Evolutionary conservation across 37 sponge, comb jelly and placozoan species (phyloP), one percentile per base, ranked within the genome.

Genomic region (Lycopodina hypogea): DNA sequence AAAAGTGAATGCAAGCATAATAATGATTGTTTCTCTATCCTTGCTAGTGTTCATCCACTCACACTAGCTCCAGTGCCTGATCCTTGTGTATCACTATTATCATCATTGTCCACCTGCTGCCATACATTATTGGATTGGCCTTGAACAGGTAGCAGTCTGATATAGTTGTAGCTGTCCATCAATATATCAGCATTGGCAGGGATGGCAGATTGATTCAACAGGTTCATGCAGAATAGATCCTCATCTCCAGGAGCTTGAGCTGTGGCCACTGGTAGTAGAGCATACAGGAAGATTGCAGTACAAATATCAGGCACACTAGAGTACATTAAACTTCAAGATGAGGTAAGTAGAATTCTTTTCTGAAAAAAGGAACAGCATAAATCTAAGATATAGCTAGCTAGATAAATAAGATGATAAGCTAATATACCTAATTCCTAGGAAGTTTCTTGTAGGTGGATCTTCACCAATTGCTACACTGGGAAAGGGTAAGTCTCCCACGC

Each of bases 121-220:
- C 76, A 75, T 0, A 60, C 61, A 22, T n/a, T 14, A 75, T 2
- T 21, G 8, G 33, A 1, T 22, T 52, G 9, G 26, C 21, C 14
- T 19, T 14, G 1, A 32, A 33, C n/a, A 19, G 59, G 41, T 38
- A 75, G 41, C 41, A 75, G 33, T 0, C 38, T 6, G 22, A 38
- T 17, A 23, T 79, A 79, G 79, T 79, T 23, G 55, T 30, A 35
- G 29, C 69, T 68, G 69, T 79, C 79, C 79, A 79, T 79, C 69
- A 79, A 51, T n/a, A 51, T 45, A 55, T 28, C 30, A 8, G 21
- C 69, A 34, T 68, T 68, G 28, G 40, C 23, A 39, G 68, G 55
- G 37, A 52, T 33, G 23, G 11, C 56, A 8, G 36, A 18, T 15
- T 4, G 68, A 30, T 3, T 0, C n/a, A n/a, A n/a, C n/a, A n/a